A percentile compares a stretch with the other conserved stretches of the same genome.
Conservation (phyloP, 2,888 invertebrate genomes). For the Cheilosia urbana region DNA sequence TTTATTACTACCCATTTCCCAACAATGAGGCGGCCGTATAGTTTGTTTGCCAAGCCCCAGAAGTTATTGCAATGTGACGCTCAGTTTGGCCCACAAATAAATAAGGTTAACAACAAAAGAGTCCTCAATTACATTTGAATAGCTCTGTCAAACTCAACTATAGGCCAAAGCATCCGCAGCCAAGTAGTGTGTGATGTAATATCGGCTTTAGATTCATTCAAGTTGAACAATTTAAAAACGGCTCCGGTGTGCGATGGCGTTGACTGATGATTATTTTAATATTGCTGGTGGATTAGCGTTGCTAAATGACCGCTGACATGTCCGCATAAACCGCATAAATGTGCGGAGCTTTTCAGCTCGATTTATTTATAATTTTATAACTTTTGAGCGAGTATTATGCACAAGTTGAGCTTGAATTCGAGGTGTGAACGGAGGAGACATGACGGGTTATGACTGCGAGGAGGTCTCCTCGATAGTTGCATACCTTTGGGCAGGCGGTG, state of each 20-base stretch:
- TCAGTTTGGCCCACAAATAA: constrained; percentile 60
- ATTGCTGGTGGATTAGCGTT: constrained; percentile 12
- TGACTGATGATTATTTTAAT: constrained; percentile 9
- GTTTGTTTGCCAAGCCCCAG: constrained; percentile 50
- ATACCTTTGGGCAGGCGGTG: constrained; percentile 36
- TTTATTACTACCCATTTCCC: constrained; percentile 33
- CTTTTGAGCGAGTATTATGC: background rate
- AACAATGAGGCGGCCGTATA: constrained; percentile 30
- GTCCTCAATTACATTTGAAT: constrained; percentile 44
- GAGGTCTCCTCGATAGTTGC: constrained; percentile 23
- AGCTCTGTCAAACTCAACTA: constrained; percentile 33
- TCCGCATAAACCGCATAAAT: constrained; percentile 8
- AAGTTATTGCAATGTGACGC: constrained; percentile 29
- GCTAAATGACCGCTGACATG: constrained; percentile 42
- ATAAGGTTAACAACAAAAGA: constrained; percentile 63
- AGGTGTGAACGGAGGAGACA: background rate
- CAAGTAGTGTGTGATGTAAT: constrained; percentile 67
- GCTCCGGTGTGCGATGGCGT: background rate
- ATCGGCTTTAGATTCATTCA: constrained; percentile 47
- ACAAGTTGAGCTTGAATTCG: background rate
- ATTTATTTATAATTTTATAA: background rate
- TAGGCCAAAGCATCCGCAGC: constrained; percentile 57
- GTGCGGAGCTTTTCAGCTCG: constrained; percentile 23
- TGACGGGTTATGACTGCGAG: constrained; percentile 3
- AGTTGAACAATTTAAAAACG: constrained; percentile 36